Base-by-base conservation (phyloP, 2,797 vertebrate species). In the Coendou prehensilis region DNA sequence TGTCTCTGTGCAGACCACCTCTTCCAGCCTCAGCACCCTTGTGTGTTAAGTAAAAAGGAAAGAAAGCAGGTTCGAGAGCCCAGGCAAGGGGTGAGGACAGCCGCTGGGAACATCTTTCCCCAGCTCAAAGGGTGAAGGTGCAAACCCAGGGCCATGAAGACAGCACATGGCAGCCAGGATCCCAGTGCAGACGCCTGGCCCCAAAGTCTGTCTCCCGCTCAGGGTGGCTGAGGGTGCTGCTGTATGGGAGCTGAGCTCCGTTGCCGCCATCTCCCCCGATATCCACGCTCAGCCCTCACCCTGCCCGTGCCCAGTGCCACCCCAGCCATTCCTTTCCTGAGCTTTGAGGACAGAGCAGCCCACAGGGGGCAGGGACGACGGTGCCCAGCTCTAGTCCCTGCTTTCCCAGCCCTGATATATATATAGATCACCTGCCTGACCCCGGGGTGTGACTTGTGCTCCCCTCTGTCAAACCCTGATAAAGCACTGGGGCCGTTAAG, bases 401-500 rank as follows among this genome's bases (percentile, higher is more conserved):
- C 82, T 63, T 13, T 63, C 85, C 75, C 13, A 33, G 91, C 28
- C 64, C 91, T 0, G 5, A 41, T 67, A 94, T 96, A 11, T 94
- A 94, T 96, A 11, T 94, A 94, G 97, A 92, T 97, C 95, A 96
- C 95, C 57, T 90, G 80, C 93, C 94, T 57, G 37, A 91, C 54
- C 79, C 86, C 15, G 6, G 73, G 79, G 64, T 93, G 93, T 98
- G 95, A 98, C 84, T 97, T 97, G 96, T 57, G 9, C 63, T 56
- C 37, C 47, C 78, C 95, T 91, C 91, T 89, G 91, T 93, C 95
- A 89, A 85, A 79, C 79, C 59, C 59, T 93, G 96, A 97, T 96
- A 95, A 97, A 92, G 96, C 97, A 96, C 93, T 94, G 0, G 18
- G 78, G 97, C 96, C 96, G 95, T 98, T 98, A 98, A 97, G 96